A percentile compares a stretch with the other conserved stretches of the same genome.
Evolutionary conservation across 2,113 vertebrate genomes (phyloP).

Genomic region (Tenebrosternarchus preto): DNA sequence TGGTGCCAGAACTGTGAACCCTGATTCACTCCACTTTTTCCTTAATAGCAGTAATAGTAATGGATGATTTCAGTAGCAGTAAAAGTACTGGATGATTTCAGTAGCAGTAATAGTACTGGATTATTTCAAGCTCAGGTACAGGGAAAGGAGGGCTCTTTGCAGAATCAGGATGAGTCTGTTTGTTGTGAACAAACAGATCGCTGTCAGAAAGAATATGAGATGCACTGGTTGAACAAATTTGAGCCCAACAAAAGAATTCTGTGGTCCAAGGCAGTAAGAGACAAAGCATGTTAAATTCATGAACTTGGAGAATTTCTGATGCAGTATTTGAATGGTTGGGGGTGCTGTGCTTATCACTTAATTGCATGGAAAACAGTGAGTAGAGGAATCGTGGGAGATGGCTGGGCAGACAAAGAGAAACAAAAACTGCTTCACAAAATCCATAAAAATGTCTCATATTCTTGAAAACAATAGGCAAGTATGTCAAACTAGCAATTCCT

Average conservation of each 20-base stretch:
- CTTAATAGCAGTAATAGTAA: constrained; percentile 31
- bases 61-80: constrained; percentile 12
- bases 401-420: constrained; percentile 43
- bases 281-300: constrained; percentile 49
- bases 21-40: constrained; percentile 20
- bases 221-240: constrained; percentile 54
- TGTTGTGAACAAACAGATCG: constrained; percentile 53
- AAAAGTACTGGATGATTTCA: constrained; percentile 29
- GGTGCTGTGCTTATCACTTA: constrained; percentile 72
- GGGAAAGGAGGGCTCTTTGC: constrained; percentile 8
- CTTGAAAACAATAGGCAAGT: constrained; percentile 50
- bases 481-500: constrained; percentile 44
- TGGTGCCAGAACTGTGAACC: not conserved
- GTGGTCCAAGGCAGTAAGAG: constrained; percentile 47
- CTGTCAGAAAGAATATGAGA: constrained; percentile 52
- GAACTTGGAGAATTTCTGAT: constrained; percentile 54
- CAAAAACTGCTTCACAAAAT: constrained; percentile 49
- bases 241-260: constrained; percentile 44
- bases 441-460: constrained; percentile 28
- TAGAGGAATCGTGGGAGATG: constrained; percentile 59
- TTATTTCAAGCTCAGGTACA: constrained; percentile 18
- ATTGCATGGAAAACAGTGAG: constrained; percentile 69
- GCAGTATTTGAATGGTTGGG: constrained; percentile 56
- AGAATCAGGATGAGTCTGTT: constrained; percentile 39
- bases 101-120: constrained; percentile 19